Evolutionary conservation across 2,888 invertebrate species (phyloP).

Genomic region (Drosophila cognata): DNA sequence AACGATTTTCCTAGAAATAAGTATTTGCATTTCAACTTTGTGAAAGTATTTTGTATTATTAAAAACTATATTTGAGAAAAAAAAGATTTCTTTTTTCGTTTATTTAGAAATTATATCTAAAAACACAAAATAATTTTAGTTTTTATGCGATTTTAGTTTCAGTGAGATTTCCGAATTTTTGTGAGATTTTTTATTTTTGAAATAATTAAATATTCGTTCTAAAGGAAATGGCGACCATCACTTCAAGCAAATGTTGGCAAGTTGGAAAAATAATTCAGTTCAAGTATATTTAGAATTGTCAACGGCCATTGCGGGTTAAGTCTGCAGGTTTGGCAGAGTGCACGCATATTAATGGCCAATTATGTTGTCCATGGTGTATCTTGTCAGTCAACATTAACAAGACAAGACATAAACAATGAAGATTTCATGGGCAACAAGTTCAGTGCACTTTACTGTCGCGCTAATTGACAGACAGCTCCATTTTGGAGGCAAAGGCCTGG

Average conservation of each 20-base stretch:
- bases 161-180: not conserved
- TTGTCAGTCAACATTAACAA: slow-evolving; percentile 39
- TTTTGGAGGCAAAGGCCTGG: slow-evolving; percentile 55
- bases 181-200: not conserved
- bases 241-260: not conserved
- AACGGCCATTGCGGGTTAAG: slow-evolving; percentile 36
- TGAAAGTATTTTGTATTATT: not conserved
- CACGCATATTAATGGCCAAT: slow-evolving; percentile 40
- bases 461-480: slow-evolving; percentile 71
- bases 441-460: slow-evolving; percentile 68
- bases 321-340: slow-evolving; percentile 6
- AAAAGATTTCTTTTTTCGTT: too few species aligned
- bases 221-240: not conserved
- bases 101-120: too few species aligned
- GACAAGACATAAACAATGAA: slow-evolving; percentile 58
- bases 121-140: too few species aligned
- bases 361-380: slow-evolving; percentile 46
- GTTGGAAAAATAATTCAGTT: not conserved
- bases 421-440: slow-evolving; percentile 62
- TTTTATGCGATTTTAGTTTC: too few species aligned
- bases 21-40: not conserved
- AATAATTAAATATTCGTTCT: not conserved
- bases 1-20: not conserved
- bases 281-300: not conserved
- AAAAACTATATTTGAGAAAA: not conserved